These are phyloP conservation scores for Ips typographus DNA, from an alignment of 1,140 invertebrate genomes.

Conservation along the genomic window DNA sequence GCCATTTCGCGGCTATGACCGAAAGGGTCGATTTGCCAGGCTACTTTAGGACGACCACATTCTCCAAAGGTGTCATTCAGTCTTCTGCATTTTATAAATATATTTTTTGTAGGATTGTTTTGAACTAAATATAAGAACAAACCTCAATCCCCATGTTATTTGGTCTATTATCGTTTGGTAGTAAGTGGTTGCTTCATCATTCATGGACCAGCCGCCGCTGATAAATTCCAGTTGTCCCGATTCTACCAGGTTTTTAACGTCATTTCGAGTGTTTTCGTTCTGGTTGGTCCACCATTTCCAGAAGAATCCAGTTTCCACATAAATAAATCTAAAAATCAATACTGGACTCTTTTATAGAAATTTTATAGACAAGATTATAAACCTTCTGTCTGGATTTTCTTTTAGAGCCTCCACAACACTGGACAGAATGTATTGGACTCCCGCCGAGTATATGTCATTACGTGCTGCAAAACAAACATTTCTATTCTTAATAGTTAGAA, in stretches of 20 bases:
- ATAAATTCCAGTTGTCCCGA: conserved; percentile 74
- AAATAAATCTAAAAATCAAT: conserved; percentile 42
- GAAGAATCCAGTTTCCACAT: conserved; percentile 55
- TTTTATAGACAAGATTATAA: background rate
- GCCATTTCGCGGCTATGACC: conserved; percentile 72
- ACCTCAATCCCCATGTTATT: conserved; percentile 66
- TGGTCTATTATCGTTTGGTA: conserved; percentile 84
- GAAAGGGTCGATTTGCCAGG: conserved; percentile 77
- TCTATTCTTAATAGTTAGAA: too few relatives aligned
- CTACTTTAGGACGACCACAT: conserved; percentile 64
- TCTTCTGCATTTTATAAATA: conserved; percentile 12
- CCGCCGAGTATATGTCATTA: conserved; percentile 70
- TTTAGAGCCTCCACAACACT: conserved; percentile 78
- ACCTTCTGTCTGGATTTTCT: conserved; percentile 69
- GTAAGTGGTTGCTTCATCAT: conserved; percentile 79
- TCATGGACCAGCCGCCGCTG: conserved; percentile 73
- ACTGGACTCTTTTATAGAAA: too few relatives aligned
- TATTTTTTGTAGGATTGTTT: background rate
- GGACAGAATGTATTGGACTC: conserved; percentile 88
- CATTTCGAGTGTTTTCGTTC: conserved; percentile 54
- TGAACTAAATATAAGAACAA: background rate
- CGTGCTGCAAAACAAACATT: conserved; percentile 56
- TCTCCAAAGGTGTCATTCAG: conserved; percentile 62
- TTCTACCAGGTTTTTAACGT: conserved; percentile 52
- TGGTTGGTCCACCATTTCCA: conserved; percentile 70